Evolutionary conservation across 2,113 vertebrate species (phyloP), one percentile per base, ranked within the genome.

Genomic region (Syrmaticus mikado): DNA sequence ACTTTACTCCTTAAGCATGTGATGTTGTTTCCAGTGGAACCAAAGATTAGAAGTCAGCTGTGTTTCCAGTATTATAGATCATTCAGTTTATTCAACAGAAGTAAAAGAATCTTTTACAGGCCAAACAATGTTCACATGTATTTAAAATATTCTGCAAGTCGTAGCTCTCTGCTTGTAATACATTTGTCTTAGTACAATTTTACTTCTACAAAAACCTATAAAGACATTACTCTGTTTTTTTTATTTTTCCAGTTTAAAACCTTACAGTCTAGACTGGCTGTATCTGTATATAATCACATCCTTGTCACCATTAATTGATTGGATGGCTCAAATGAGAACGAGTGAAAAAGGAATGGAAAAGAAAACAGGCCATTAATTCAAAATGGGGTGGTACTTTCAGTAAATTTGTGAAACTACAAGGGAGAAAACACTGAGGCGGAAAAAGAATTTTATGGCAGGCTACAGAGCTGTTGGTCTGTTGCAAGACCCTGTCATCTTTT

Each of bases 11-110:
- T 82, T 86, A 93, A 60, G 34, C 55, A 67, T 58, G 41, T 70
- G 88, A 68, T 92, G 65, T 82, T 27, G 82, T 91, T 95, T 91
- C 85, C 82, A 91, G 17, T 62, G n/a, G 60, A 95, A 90, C 20
- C 66, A 82, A 92, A 62, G 55, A 40, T 41, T 80, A 67, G 25
- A 66, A 93, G 36, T 80, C 48, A 62, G 48, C 61, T 68, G 0
- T 64, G 24, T 90, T 85, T 84, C 53, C 52, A 85, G 82, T 50
- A 72, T 68, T 85, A 43, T n/a, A 74, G 43, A n/a, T 84, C 3
- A 0, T 91, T 92, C 76, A 7, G 8, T 74, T 87, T 58, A 53
- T 25, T 58, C 66, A 36, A 75, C 55, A 68, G 46, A 78, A 62
- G 38, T 43, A 85, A 87, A 87, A 4, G 16, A 36, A 2, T 52